A percentile compares a stretch with the other conserved stretches of the same genome.
Evolutionary conservation across 2,888 invertebrate genomes (phyloP).

Genomic region (Sthenelais limicola): DNA sequence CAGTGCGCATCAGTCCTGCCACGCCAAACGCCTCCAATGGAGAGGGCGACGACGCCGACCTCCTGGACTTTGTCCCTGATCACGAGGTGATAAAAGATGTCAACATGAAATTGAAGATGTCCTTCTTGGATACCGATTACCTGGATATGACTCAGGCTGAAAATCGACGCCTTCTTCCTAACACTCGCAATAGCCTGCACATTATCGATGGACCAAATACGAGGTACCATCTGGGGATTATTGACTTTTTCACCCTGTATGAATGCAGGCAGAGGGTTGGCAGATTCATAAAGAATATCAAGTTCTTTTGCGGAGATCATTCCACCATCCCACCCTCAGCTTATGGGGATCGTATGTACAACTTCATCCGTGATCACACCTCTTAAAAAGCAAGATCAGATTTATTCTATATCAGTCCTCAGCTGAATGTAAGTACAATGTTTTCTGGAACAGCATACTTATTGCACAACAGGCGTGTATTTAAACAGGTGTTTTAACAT

Average conservation of each 20-base stretch:
- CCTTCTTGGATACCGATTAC: slow-evolving; percentile 11
- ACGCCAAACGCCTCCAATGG: not conserved
- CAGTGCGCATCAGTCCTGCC: no score
- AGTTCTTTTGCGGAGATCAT: slow-evolving; percentile 60
- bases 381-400: not conserved
- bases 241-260: slow-evolving; percentile 64
- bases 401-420: not conserved
- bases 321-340: slow-evolving; percentile 60
- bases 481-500: no score
- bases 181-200: slow-evolving; percentile 62
- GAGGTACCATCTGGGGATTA: slow-evolving; percentile 58
- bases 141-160: slow-evolving; percentile 17
- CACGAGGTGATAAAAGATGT: slow-evolving; percentile 9
- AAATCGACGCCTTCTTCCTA: slow-evolving; percentile 58
- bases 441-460: no score
- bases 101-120: slow-evolving; percentile 15
- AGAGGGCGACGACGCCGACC: not conserved
- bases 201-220: slow-evolving; percentile 59
- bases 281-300: slow-evolving; percentile 58
- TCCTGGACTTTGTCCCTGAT: slow-evolving; percentile 7
- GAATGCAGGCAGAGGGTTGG: slow-evolving; percentile 56
- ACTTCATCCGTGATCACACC: slow-evolving; percentile 55
- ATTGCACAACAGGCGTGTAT: no score
- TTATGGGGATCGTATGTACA: slow-evolving; percentile 58
- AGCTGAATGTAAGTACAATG: no score